Percentiles rank a stretch among this genome's conserved stretches.
Evolutionary conservation across 2,113 vertebrate species (phyloP).

Genomic region (Cyrtonyx montezumae): DNA sequence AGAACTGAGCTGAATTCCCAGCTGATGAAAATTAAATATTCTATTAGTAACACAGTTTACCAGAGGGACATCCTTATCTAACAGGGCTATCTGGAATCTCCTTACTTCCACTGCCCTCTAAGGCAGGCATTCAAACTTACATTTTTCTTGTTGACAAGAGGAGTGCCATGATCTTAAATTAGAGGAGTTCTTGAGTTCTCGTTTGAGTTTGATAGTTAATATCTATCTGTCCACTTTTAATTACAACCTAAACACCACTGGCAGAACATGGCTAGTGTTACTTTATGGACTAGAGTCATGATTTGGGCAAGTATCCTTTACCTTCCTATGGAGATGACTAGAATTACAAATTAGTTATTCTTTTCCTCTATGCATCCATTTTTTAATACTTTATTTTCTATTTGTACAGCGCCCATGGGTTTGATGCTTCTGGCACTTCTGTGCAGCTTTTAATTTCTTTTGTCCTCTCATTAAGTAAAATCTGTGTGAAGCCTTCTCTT

Average conservation of each 20-base stretch:
- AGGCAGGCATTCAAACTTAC: background rate
- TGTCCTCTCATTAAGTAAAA: slow-evolving; percentile 3
- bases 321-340: background rate
- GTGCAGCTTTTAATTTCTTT: background rate
- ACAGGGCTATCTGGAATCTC: background rate
- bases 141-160: background rate
- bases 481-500: background rate
- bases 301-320: background rate
- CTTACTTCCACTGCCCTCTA: background rate
- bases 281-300: rapidly evolving
- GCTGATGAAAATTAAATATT: background rate
- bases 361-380: background rate
- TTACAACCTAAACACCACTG: background rate
- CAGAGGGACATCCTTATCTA: background rate
- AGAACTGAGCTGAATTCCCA: background rate
- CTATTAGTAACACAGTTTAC: background rate
- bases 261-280: background rate
- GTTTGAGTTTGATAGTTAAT: background rate
- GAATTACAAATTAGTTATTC: background rate
- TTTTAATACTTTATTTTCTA: background rate
- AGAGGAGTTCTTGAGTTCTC: background rate
- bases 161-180: background rate
- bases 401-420: background rate
- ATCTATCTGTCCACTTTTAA: background rate
- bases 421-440: background rate